Conservation (phyloP, 2,888 invertebrate genomes). For the Machimus rusticus region DNA sequence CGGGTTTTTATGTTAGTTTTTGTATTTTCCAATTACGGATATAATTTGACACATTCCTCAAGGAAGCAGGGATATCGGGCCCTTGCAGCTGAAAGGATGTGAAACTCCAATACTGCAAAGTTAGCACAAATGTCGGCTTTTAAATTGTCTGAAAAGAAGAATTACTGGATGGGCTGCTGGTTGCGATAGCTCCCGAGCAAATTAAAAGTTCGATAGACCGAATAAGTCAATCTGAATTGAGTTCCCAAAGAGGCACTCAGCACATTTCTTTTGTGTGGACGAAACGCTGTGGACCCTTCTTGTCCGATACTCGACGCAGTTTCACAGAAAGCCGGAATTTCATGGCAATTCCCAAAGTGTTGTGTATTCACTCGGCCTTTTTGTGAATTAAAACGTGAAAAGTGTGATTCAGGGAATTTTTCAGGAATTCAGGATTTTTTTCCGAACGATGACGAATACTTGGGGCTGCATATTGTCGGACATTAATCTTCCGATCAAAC, state of each 20-base stretch:
- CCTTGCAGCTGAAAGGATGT: conserved; percentile 25
- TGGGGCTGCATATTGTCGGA: background rate
- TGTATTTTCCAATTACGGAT: conserved; percentile 41
- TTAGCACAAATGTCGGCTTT: conserved; percentile 41
- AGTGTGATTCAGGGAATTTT: background rate
- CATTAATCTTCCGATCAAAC: background rate
- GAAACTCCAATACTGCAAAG: conserved; percentile 41
- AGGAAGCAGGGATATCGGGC: background rate
- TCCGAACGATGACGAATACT: background rate
- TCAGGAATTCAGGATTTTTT: background rate
- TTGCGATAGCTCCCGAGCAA: conserved; percentile 29
- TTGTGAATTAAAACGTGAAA: background rate
- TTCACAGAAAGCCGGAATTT: background rate
- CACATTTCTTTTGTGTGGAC: conserved; percentile 33
- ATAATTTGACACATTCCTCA: conserved; percentile 40
- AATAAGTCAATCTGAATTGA: conserved; percentile 38
- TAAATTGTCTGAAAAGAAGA: conserved; percentile 38
- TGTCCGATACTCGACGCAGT: conserved; percentile 11
- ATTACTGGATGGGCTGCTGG: conserved; percentile 35
- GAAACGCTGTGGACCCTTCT: background rate
- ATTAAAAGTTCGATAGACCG: conserved; percentile 41
- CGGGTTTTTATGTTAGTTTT: conserved; percentile 1
- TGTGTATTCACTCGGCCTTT: background rate
- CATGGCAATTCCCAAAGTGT: background rate
- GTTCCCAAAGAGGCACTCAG: conserved; percentile 39